Conservation (phyloP, 2,113 vertebrate genomes). For the Oceanites oceanicus region DNA sequence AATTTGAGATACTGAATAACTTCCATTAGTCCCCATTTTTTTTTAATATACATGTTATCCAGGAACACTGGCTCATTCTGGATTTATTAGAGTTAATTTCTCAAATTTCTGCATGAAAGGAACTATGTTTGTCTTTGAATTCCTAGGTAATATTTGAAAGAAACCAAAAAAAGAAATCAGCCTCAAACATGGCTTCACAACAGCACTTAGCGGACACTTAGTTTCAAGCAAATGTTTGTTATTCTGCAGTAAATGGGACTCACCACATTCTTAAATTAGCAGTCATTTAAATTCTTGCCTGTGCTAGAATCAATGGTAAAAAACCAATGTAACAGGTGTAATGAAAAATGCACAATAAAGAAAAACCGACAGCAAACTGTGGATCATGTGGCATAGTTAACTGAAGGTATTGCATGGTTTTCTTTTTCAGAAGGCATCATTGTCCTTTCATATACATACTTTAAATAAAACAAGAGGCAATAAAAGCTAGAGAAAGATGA, state of each 20-base stretch:
- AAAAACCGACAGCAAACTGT: not conserved
- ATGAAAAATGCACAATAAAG: not conserved
- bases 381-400: not conserved
- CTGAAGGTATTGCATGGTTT: not conserved
- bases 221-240: not conserved
- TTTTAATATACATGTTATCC: not conserved
- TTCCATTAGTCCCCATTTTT: not conserved
- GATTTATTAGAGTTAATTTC: not conserved
- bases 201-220: not conserved
- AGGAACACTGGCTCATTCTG: not conserved
- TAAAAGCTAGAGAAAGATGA: not conserved
- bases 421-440: not conserved
- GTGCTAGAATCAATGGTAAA: not conserved
- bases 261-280: not conserved
- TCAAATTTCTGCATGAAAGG: not conserved
- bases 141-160: not conserved
- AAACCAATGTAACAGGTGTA: not conserved
- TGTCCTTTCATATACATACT: not conserved
- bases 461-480: not conserved
- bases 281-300: not conserved
- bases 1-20: not conserved
- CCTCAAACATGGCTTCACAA: not conserved
- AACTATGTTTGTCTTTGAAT: not conserved
- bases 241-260: not conserved
- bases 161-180: not conserved